Evolutionary conservation across 2,797 vertebrate species (phyloP).

Genomic region (Manis pentadactyla): DNA sequence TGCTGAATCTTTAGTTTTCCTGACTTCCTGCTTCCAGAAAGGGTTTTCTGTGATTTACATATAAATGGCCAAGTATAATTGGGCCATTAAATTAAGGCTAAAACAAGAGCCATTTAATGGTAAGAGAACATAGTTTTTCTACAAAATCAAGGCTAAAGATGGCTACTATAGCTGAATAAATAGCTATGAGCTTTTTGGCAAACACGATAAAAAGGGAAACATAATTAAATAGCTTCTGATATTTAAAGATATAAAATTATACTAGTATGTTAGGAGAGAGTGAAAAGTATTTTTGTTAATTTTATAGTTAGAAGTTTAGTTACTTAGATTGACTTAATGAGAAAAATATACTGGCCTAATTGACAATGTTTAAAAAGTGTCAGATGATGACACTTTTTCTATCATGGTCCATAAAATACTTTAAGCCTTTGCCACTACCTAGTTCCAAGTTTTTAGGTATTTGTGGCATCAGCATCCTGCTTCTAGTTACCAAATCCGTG

Average conservation of each 20-base stretch:
- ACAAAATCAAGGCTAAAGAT: constrained; percentile 52
- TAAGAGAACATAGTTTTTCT: constrained; percentile 57
- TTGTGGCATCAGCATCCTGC: neutral
- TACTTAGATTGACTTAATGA: neutral
- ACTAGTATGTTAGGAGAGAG: neutral
- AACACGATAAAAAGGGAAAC: neutral
- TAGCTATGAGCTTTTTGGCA: constrained; percentile 37
- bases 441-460: neutral
- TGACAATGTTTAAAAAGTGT: neutral
- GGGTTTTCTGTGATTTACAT: constrained; percentile 71
- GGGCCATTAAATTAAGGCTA: constrained; percentile 58
- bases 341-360: neutral
- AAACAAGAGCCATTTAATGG: constrained; percentile 41
- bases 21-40: constrained; percentile 52
- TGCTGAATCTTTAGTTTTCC: constrained; percentile 52
- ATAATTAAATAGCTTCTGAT: neutral
- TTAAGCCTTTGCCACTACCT: neutral
- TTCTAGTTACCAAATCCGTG: neutral
- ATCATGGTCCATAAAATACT: neutral
- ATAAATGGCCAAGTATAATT: constrained; percentile 71
- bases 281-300: constrained; percentile 1
- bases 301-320: neutral
- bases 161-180: constrained; percentile 10
- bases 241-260: neutral
- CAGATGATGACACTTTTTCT: neutral